Evolutionary conservation across 1,140 invertebrate genomes (phyloP).

Genomic region (Heliconius melpomene): DNA sequence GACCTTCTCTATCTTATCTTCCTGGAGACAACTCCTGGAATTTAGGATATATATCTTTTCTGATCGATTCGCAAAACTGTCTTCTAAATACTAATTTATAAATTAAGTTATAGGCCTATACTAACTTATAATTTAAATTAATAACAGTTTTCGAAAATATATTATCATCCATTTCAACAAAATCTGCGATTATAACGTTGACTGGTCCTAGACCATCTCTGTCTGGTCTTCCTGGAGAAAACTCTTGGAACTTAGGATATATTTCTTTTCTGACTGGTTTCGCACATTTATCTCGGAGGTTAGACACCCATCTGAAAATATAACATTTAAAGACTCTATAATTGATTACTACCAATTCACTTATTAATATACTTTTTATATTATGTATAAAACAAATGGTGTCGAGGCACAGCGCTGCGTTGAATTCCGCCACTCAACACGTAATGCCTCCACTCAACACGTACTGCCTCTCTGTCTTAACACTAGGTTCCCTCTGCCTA

Average conservation of each 20-base stretch:
- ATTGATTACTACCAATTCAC: too few relatives aligned
- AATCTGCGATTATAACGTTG: conserved; percentile 85
- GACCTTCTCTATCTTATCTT: conserved; percentile 48
- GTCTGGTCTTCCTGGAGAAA: conserved; percentile 77
- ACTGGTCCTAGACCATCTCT: conserved; percentile 54
- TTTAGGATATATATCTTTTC: conserved; percentile 79
- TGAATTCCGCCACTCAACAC: too few relatives aligned
- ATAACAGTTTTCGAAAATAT: conserved; percentile 82
- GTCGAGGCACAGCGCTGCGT: too few relatives aligned
- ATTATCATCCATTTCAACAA: conserved; percentile 81
- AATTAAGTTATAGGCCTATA: too few relatives aligned
- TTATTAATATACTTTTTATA: too few relatives aligned
- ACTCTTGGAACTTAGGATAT: conserved; percentile 78
- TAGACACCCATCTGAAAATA: conserved; percentile 71
- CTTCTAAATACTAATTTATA: too few relatives aligned
- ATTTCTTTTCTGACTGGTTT: conserved; percentile 81
- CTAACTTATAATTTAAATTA: conserved; percentile 80
- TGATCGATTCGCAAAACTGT: conserved; percentile 53
- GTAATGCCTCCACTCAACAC: too few relatives aligned
- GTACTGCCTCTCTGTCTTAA: too few relatives aligned
- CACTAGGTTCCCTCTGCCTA: too few relatives aligned
- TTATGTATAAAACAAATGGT: too few relatives aligned
- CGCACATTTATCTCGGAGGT: conserved; percentile 76
- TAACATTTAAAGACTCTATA: not conserved
- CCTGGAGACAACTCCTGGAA: conserved; percentile 80